Base-by-base conservation (phyloP, 2,113 vertebrate species). In the Nothoprocta pentlandii region DNA sequence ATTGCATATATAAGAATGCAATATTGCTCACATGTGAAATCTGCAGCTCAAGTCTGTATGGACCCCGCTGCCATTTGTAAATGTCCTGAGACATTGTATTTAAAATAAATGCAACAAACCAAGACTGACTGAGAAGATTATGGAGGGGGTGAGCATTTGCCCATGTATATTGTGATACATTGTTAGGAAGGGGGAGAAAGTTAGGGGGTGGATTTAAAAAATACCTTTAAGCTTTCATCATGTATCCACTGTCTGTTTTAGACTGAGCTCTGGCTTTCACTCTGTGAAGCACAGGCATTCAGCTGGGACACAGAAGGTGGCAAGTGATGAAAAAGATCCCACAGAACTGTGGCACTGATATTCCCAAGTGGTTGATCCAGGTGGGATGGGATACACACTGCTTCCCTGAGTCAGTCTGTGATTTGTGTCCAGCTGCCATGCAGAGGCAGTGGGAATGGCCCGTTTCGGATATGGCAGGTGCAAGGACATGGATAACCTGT, bases 21-120 rank as follows among this genome's bases (percentile, higher is more conserved):
- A 84, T 4, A 9, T 62, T 5, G 6, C 76, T 93, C 58, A n/a
- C 10, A 19, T 85, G 17, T 69, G 47, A 89, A 73, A 76, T 77
- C 10, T 80, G 70, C 19, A 89, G 25, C n/a, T 85, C 42, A 28
- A 15, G 6, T 62, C 58, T 85, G 22, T 36, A 8, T 51, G 77
- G 53, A 21, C 41, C 8, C 36, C 78, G 82, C 86, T 67, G 94
- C 53, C 47, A 51, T 69, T 90, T 62, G 56, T 69, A 80, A 46
- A 25, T 92, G 89, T 87, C 91, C 81, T 74, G 54, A 88, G 39
- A 36, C 15, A 10, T 32, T 76, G n/a, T 59, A 17, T 89, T 91
- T 93, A 78, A 90, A 93, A 85, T 71, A 76, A 79, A 89, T 87
- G 81, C 91, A 85, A 94, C 83, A 94, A 97, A 47, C 53, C 87